phyloP scores from a whole-genome alignment of 1,140 invertebrate genomes.

The Drosophila nigrodunni region DNA sequence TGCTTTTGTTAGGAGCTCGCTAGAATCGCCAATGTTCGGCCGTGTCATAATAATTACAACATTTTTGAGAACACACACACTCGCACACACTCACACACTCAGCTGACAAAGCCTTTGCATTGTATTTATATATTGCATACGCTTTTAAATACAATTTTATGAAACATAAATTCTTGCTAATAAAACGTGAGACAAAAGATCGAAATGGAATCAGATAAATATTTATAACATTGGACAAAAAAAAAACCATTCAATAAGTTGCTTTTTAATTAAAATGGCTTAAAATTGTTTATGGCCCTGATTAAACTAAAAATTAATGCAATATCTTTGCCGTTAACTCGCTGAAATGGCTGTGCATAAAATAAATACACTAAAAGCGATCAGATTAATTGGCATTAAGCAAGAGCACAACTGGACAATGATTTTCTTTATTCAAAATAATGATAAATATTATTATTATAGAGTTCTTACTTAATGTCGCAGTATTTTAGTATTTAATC shows the following conservation, averaged over 20 bases:
- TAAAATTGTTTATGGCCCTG: slow-evolving; percentile 22
- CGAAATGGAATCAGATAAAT: slow-evolving; percentile 31
- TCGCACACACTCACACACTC: neutral
- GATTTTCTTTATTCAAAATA: neutral
- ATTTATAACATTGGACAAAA: slow-evolving; percentile 2
- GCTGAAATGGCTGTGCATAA: neutral
- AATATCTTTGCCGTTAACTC: slow-evolving; percentile 17
- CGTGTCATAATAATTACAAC: slow-evolving; percentile 48
- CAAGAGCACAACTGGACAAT: neutral
- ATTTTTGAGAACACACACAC: slow-evolving; percentile 11
- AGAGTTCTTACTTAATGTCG: slow-evolving; percentile 2
- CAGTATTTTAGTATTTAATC: slow-evolving; percentile 8
- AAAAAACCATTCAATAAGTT: slow-evolving; percentile 38
- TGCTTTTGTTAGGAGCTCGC: slow-evolving; percentile 57
- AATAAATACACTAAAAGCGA: neutral
- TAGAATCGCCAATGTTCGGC: slow-evolving; percentile 6
- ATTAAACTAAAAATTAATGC: slow-evolving; percentile 29
- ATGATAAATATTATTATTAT: neutral
- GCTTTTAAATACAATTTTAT: slow-evolving; percentile 51
- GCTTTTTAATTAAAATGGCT: slow-evolving; percentile 34
- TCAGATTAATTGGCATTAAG: neutral
- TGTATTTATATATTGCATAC: slow-evolving; percentile 7
- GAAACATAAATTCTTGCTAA: slow-evolving; percentile 38
- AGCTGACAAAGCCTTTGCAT: slow-evolving; percentile 12
- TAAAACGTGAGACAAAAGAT: slow-evolving; percentile 43